Conservation (phyloP, 1,140 invertebrate species). For the Drosophila ficusphila region DNA sequence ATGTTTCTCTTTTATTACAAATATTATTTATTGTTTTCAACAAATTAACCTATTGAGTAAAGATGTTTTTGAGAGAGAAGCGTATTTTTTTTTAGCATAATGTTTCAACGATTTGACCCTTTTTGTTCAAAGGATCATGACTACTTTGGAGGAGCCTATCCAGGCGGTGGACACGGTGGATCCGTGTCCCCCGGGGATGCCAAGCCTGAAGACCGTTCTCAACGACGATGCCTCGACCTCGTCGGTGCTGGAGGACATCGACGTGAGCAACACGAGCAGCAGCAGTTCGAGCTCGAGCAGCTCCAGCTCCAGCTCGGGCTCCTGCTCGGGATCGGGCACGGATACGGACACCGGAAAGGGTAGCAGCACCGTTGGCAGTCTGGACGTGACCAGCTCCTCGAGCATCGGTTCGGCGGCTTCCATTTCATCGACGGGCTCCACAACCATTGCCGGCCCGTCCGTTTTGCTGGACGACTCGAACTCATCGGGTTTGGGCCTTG, state of each 20-base stretch:
- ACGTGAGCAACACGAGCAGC: constrained; percentile 68
- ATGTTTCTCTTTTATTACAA: too few species aligned
- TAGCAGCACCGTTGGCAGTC: constrained; percentile 60
- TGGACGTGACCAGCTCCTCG: constrained; percentile 65
- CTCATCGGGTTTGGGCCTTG: constrained; percentile 54
- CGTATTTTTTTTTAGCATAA: too few species aligned
- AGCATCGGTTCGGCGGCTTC: constrained; percentile 60
- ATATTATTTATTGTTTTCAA: neutral
- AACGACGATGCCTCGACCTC: constrained; percentile 55
- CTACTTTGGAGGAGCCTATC: constrained; percentile 32
- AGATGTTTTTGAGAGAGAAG: too few species aligned
- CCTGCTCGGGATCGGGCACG: constrained; percentile 43
- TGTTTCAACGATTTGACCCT: neutral
- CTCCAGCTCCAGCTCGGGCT: constrained; percentile 48
- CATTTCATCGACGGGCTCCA: constrained; percentile 53
- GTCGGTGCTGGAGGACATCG: constrained; percentile 61
- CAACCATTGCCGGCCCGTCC: constrained; percentile 43
- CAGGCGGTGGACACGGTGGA: constrained; percentile 25
- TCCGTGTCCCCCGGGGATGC: constrained; percentile 13
- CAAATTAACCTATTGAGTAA: neutral
- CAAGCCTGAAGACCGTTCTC: constrained; percentile 22
- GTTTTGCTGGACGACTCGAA: constrained; percentile 44
- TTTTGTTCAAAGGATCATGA: neutral
- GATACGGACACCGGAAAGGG: constrained; percentile 71
- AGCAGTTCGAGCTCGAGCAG: constrained; percentile 56